Percentiles rank a stretch among this genome's conserved stretches.
Evolutionary conservation across 2,888 invertebrate species (phyloP).

Genomic region (Macrophya annulata): DNA sequence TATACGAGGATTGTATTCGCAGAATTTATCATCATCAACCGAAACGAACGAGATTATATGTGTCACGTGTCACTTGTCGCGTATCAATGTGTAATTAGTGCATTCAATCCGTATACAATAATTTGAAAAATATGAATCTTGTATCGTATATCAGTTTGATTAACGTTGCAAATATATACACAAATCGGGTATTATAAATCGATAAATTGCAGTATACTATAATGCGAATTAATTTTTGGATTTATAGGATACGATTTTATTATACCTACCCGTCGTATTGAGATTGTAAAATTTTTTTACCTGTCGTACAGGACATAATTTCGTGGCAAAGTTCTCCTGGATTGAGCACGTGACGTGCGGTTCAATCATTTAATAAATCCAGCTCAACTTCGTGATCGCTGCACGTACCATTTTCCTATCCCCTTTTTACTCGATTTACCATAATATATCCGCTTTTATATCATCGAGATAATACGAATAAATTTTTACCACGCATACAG

Average conservation of each 20-base stretch:
- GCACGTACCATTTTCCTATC: slow-evolving; percentile 37
- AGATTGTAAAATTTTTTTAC: slow-evolving; percentile 18
- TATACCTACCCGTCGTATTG: neutral
- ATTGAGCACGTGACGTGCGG: slow-evolving; percentile 45
- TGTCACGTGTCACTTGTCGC: neutral
- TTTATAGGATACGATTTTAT: neutral
- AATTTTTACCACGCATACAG: neutral
- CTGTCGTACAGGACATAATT: slow-evolving; percentile 10
- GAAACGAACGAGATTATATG: slow-evolving; percentile 4
- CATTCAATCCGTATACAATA: neutral
- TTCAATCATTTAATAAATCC: slow-evolving; percentile 43
- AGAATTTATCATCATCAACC: neutral
- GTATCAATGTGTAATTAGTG: neutral
- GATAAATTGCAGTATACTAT: neutral
- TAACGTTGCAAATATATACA: neutral
- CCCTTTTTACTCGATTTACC: slow-evolving; percentile 26
- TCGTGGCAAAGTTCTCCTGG: neutral
- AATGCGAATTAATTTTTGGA: neutral
- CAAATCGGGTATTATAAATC: neutral
- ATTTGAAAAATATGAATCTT: neutral
- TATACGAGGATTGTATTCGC: neutral
- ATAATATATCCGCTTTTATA: slow-evolving; percentile 17
- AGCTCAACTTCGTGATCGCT: slow-evolving; percentile 38
- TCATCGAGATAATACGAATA: slow-evolving; percentile 22
- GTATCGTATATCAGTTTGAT: neutral